Percentiles rank a stretch among this genome's conserved stretches.
Conservation (phyloP, 1,140 invertebrate genomes). For the Atta colombica region DNA sequence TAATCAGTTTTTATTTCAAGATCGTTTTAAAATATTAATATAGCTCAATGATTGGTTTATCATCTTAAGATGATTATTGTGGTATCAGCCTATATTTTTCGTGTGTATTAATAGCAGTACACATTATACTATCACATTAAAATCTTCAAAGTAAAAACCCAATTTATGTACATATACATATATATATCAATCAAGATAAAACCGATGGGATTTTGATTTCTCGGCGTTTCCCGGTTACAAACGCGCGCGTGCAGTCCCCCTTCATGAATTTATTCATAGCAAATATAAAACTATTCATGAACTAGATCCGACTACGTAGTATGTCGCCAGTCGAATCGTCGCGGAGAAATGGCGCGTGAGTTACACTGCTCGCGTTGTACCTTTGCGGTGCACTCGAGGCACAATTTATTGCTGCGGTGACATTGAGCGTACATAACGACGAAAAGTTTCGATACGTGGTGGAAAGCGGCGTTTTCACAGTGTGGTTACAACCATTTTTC, state of each 20-base stretch:
- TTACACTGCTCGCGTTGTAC: slow-evolving; percentile 17
- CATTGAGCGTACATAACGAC: slow-evolving; percentile 57
- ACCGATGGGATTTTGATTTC: slow-evolving; percentile 57
- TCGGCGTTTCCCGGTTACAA: slow-evolving; percentile 34
- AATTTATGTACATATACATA: background rate
- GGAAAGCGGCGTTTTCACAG: slow-evolving; percentile 1
- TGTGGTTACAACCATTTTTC: slow-evolving; percentile 35
- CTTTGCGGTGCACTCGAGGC: slow-evolving; percentile 16
- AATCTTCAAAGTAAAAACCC: background rate
- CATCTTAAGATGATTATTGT: too few species aligned
- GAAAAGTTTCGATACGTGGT: slow-evolving; percentile 52
- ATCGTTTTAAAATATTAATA: too few species aligned
- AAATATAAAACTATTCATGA: slow-evolving; percentile 67
- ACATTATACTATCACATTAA: background rate
- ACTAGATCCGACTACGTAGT: slow-evolving; percentile 50
- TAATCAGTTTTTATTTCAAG: too few species aligned
- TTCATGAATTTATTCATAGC: slow-evolving; percentile 66
- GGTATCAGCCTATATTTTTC: background rate
- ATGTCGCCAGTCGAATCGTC: slow-evolving; percentile 44
- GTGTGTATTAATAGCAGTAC: background rate
- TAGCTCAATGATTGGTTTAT: too few species aligned
- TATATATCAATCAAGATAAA: slow-evolving; percentile 29
- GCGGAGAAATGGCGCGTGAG: slow-evolving; percentile 56
- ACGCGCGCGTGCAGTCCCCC: slow-evolving; percentile 8
- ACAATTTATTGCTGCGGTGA: slow-evolving; percentile 52